Conservation (phyloP, 2,797 vertebrate genomes). For the Halcyon leucocephala region DNA sequence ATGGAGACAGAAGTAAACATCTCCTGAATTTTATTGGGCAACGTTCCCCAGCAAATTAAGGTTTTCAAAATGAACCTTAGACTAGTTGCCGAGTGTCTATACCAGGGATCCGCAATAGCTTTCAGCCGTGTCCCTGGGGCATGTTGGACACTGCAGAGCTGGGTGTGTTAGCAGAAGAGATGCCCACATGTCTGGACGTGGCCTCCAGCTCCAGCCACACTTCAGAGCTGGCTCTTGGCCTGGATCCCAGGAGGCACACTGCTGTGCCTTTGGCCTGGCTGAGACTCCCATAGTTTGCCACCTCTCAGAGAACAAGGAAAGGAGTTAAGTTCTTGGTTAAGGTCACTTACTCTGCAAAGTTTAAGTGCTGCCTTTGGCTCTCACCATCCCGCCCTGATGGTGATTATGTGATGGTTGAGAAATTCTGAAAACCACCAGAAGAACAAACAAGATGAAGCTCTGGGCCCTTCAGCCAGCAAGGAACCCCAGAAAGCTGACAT, state of each 20-base stretch:
- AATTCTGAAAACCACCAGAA: neutral
- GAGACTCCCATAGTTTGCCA: neutral
- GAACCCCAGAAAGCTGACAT: neutral
- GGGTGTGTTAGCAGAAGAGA: neutral
- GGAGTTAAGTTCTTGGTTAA: neutral
- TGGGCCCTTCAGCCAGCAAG: neutral
- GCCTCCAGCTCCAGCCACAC: neutral
- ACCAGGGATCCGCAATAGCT: neutral
- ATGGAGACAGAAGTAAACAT: neutral
- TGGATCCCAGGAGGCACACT: neutral
- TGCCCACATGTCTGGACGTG: neutral
- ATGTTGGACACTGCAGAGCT: fast-evolving
- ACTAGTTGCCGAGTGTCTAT: neutral
- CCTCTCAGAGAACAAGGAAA: neutral
- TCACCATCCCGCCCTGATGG: neutral
- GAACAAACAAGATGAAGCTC: neutral
- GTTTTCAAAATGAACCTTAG: neutral
- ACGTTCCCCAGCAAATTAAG: neutral
- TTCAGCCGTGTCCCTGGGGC: neutral
- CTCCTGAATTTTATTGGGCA: neutral
- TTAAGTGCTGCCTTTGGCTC: neutral
- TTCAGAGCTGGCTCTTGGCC: neutral
- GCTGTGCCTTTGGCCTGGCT: neutral
- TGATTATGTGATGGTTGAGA: neutral
- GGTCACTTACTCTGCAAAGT: neutral